Percentiles rank a stretch among this genome's conserved stretches.
Evolutionary conservation across 2,888 invertebrate species (phyloP).

Genomic region (Nebria salina): DNA sequence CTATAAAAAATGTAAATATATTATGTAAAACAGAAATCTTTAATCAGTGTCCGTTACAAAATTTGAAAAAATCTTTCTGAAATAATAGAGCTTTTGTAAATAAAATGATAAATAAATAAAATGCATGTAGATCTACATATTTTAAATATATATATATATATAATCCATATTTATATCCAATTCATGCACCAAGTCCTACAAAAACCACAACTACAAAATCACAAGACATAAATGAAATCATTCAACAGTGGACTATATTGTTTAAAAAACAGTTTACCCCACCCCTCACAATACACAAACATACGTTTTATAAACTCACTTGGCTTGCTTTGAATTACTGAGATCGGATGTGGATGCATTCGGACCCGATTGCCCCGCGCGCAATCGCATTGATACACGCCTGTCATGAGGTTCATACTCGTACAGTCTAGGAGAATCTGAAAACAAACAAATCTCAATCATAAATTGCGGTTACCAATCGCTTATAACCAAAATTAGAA

Average conservation of each 20-base stretch:
- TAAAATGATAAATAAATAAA: not conserved
- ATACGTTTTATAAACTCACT: slow-evolving; percentile 60
- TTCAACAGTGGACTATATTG: not conserved
- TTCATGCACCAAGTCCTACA: not conserved
- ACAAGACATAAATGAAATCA: not conserved
- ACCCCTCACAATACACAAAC: not conserved
- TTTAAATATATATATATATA: not conserved
- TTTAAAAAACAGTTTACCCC: not conserved
- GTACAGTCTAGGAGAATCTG: slow-evolving; percentile 60
- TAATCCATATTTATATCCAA: not conserved
- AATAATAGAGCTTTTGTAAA: not conserved
- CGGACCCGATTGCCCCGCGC: slow-evolving; percentile 59
- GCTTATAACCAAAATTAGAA: too few relatives aligned
- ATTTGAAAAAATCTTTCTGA: too few relatives aligned
- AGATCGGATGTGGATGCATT: slow-evolving; percentile 63
- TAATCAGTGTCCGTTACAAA: too few relatives aligned
- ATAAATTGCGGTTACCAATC: slow-evolving; percentile 21
- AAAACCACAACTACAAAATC: not conserved
- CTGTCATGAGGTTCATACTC: slow-evolving; percentile 61
- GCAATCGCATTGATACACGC: slow-evolving; percentile 60
- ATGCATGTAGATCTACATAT: not conserved
- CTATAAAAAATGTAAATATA: too few relatives aligned
- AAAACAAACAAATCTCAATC: slow-evolving; percentile 47
- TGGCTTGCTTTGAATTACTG: slow-evolving; percentile 63
- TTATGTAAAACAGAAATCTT: too few relatives aligned